A percentile compares a stretch with the other conserved stretches of the same genome.
Evolutionary conservation across 2,113 vertebrate species (phyloP).

Genomic region (Perca flavescens): DNA sequence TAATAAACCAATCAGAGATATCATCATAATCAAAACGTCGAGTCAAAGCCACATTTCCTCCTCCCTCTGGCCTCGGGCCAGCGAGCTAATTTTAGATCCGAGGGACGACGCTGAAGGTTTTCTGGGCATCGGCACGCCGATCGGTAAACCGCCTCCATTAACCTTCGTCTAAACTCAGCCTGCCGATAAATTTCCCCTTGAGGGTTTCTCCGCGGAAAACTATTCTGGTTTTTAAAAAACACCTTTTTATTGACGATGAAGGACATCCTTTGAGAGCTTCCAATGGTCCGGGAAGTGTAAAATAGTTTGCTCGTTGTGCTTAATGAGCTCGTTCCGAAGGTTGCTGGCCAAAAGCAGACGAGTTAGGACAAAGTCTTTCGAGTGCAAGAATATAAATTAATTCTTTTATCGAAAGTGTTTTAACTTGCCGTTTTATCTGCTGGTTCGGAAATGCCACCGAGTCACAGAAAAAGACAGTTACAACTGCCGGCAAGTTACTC

Average conservation of each 20-base stretch:
- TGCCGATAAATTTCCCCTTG: neutral
- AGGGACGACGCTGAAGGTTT: constrained; percentile 13
- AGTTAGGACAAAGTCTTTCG: neutral
- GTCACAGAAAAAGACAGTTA: no score
- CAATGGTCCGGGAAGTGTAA: neutral
- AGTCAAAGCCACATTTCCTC: neutral
- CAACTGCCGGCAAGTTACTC: no score
- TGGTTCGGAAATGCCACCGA: no score
- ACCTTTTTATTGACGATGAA: neutral
- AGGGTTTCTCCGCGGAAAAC: no score
- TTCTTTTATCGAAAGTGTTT: no score
- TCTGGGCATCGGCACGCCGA: constrained; percentile 7
- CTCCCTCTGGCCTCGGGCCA: neutral
- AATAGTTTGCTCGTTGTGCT: neutral
- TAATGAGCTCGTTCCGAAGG: neutral
- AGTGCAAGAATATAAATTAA: no score
- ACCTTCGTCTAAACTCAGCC: constrained; percentile 58
- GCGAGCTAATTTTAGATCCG: neutral
- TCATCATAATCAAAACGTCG: no score
- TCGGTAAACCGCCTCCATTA: constrained; percentile 32
- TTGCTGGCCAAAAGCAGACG: neutral
- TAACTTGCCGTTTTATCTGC: no score
- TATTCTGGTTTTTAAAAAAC: accelerated
- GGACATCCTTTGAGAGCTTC: neutral
- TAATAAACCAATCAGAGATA: no score